Conservation (phyloP, 30 jellyfish, hydroid and myxozoan genomes). For the Phacellophora camtschatica region DNA sequence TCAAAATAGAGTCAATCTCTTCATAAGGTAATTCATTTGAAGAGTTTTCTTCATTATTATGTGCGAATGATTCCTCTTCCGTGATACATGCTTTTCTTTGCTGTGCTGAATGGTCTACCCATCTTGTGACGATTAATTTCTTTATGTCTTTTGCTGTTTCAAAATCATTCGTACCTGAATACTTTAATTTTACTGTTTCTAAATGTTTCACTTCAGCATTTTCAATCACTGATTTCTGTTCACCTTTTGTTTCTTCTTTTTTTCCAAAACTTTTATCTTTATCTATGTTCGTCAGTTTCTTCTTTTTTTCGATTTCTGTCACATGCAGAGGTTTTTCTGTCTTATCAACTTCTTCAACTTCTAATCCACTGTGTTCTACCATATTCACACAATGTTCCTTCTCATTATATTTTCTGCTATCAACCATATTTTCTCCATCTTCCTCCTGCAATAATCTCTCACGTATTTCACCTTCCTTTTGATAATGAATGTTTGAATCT, state of each 20-base stretch:
- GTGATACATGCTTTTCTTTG: conserved; percentile 23
- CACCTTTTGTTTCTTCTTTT: not conserved
- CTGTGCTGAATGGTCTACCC: conserved; percentile 64
- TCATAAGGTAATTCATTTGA: conserved; percentile 65
- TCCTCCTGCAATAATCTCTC: not conserved
- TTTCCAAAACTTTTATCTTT: not conserved
- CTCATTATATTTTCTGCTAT: not conserved
- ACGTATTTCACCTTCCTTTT: no score
- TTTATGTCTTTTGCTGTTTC: conserved; percentile 47
- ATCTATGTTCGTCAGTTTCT: not conserved
- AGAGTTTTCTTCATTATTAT: conserved; percentile 28
- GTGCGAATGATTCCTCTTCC: conserved; percentile 45
- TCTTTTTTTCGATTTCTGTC: not conserved
- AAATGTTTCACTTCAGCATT: not conserved
- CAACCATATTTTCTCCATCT: not conserved
- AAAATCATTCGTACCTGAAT: conserved; percentile 22
- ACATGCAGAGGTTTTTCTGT: not conserved
- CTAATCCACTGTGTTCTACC: not conserved
- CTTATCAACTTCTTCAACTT: not conserved
- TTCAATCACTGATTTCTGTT: not conserved
- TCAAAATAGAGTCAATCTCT: conserved; percentile 83
- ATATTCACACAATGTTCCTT: not conserved
- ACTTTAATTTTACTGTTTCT: not conserved
- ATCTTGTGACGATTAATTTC: conserved; percentile 51
- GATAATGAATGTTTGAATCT: not conserved